Evolutionary conservation across 2,797 vertebrate genomes (phyloP), one percentile per base, ranked within the genome.

Genomic region (Centroberyx gerrardi): DNA sequence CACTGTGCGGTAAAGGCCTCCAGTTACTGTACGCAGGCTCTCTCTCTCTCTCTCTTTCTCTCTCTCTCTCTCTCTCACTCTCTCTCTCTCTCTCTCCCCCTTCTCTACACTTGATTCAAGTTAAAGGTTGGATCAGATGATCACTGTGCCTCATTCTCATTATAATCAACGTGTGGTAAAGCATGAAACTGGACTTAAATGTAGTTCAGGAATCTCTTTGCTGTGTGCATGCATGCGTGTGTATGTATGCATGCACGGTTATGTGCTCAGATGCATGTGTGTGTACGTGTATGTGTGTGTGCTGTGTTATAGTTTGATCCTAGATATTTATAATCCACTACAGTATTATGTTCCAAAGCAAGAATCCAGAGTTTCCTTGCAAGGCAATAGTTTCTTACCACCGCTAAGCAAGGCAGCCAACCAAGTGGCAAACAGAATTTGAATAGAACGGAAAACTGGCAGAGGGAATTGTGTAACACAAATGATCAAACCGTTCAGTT

Each of bases 401-500:
- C 85, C 62, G 18, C 77, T 42, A 76, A 86, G 85, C 54, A 14
- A 76, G 64, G 76, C 82, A 72, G 88, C 87, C 84, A 86, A 86
- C 71, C 67, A 33, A 92, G 83, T 87, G 81, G 87, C 82, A 78
- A 89, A 75, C 36, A 85, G 74, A 85, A 88, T 88, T 86, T 87
- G 65, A 85, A 89, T 65, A 80, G 75, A 90, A 84, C 80, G 91
- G 90, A 92, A 92, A 92, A 77, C 82, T 86, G 80, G 88, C 83
- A 68, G 48, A 75, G 72, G 54, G n/a, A 38, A 33, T 54, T 69
- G 80, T 87, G 59, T 73, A 72, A 78, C 79, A 77, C 65, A 86
- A 82, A 81, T 80, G 69, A 88, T 88, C 40, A 9, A 74, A 63
- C 61, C 15, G 7, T 83, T 81, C 65, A 38, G 61, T 80, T 71